Percentiles rank a stretch among this genome's conserved stretches.
These are phyloP conservation scores for Oscheius sp. DNA, from an alignment of 2,888 invertebrate genomes.

Conservation along the genomic window DNA sequence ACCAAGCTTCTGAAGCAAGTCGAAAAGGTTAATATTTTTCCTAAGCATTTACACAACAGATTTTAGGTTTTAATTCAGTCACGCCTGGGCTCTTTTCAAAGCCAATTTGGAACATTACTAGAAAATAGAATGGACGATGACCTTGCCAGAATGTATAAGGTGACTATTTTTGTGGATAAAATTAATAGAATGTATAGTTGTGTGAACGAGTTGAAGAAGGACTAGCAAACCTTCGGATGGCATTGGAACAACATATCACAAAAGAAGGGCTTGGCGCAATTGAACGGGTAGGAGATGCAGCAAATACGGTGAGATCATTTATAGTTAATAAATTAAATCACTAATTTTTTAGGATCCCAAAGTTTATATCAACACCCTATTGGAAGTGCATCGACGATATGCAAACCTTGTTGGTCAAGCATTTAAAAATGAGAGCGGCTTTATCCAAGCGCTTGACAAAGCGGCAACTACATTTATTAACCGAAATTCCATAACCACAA, in stretches of 20 bases:
- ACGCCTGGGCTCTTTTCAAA: conserved; percentile 93
- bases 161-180: too few species aligned
- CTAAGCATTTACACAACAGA: too few species aligned
- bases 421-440: conserved; percentile 96
- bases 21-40: conserved; percentile 79
- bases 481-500: conserved; percentile 92
- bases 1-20: conserved; percentile 89
- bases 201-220: conserved; percentile 93
- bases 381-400: conserved; percentile 97
- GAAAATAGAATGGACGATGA: conserved; percentile 90
- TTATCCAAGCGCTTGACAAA: conserved; percentile 82
- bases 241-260: conserved; percentile 92
- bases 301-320: conserved; percentile 73
- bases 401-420: conserved; percentile 91
- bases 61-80: conserved; percentile 88
- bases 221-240: conserved; percentile 86
- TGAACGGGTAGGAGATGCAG: conserved; percentile 91
- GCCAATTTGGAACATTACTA: conserved; percentile 85
- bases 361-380: conserved; percentile 93
- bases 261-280: conserved; percentile 91
- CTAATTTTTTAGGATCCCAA: conserved; percentile 85
- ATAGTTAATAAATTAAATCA: neutral
- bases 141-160: conserved; percentile 55
- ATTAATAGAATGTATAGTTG: conserved; percentile 75
- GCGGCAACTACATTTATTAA: conserved; percentile 98